Base-by-base conservation (phyloP, 2,888 invertebrate species). In the Cephus nigrinus region DNA sequence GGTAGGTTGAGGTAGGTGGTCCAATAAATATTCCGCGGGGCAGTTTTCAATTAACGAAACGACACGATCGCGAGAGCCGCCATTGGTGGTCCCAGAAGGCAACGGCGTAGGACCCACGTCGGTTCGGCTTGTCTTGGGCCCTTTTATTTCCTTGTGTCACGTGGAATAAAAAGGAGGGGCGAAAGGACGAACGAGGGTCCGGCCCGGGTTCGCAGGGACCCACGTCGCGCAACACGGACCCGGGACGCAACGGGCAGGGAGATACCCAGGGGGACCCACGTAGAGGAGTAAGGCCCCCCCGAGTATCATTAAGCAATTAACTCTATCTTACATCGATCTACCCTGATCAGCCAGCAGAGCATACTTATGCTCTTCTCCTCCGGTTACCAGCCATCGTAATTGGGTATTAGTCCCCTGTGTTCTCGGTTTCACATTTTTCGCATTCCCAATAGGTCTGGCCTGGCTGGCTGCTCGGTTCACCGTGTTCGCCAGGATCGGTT, bases 1-100 rank as follows among this genome's bases (percentile, higher is more conserved):
- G 71, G 71, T 71, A 68, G 71, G 75, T 36, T 71, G 72, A 69
- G 75, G 78, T 78, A 78, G 78, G 78, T 78, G 78, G 78, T 78
- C 78, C 78, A 75, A 78, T 75, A 75, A 78, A 78, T 78, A 78
- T 78, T 78, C 78, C 72, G 68, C 75, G 78, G 75, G 75, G 75
- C 78, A 78, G 78, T 78, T 78, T 78, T 78, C 78, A 78, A 78
- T 78, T 78, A 78, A 78, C 78, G 78, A 75, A 78, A 78, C 78
- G 78, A 78, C 78, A 78, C 78, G 78, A 75, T 68, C 75, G 75
- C 72, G 55, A 72, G 68, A 75, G 78, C 71, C 78, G 75, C 78
- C 78, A 78, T 75, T 78, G 78, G 78, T 78, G 78, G 78, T 78
- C 78, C 78, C 71, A 40, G 71, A 69, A 23, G 75, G 72, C 72